These are phyloP conservation scores for Pteromalus puparum DNA, from an alignment of 1,140 invertebrate genomes.

Conservation along the genomic window DNA sequence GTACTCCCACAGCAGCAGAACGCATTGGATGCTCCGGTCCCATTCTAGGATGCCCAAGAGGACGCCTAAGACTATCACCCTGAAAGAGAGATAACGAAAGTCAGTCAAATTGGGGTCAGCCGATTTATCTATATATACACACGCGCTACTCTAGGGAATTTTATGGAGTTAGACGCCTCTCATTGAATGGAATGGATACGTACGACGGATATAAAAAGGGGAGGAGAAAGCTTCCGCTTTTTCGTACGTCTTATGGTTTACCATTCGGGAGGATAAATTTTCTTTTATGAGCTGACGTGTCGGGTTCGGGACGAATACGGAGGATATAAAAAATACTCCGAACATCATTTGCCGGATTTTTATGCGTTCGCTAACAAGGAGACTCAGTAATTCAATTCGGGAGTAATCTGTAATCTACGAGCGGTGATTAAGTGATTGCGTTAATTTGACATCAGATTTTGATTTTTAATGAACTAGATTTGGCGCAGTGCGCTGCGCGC, in stretches of 20 bases:
- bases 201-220: neutral
- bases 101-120: neutral
- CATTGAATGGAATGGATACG: neutral
- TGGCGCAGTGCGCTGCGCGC: too few species aligned
- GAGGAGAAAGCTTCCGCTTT: neutral
- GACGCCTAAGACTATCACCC: slow-evolving; percentile 77
- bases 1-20: slow-evolving; percentile 81
- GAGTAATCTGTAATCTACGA: too few species aligned
- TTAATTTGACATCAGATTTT: too few species aligned
- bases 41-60: slow-evolving; percentile 80
- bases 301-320: too few species aligned
- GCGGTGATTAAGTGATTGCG: too few species aligned
- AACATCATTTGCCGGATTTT: too few species aligned
- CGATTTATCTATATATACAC: neutral
- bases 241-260: neutral
- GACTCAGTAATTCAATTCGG: too few species aligned
- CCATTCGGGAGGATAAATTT: too few species aligned
- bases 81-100: slow-evolving; percentile 59
- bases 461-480: too few species aligned
- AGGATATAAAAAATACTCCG: too few species aligned
- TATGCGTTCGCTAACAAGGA: too few species aligned
- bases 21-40: slow-evolving; percentile 78
- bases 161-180: neutral
- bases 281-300: too few species aligned
- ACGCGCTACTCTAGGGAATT: neutral